phyloP scores from a whole-genome alignment of 2,888 invertebrate species.

The Perizoma flavofasciatum region DNA sequence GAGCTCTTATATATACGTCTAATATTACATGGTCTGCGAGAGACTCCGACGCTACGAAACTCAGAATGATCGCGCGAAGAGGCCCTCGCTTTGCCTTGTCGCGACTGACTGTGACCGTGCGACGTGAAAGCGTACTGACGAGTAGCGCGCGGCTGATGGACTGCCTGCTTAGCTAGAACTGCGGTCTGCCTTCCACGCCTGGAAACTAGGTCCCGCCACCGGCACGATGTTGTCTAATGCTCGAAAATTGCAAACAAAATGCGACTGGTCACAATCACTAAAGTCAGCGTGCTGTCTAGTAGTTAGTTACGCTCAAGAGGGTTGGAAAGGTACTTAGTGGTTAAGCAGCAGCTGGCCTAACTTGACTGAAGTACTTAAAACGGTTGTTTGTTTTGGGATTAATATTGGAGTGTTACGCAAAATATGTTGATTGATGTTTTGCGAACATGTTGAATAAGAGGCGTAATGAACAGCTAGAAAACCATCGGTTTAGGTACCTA shows the following conservation, averaged over 20 bases:
- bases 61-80: slow-evolving; percentile 33
- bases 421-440: neutral
- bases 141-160: no score
- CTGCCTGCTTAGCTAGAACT: slow-evolving; percentile 15
- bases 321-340: neutral
- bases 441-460: no score
- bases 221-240: slow-evolving; percentile 49
- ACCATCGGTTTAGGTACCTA: no score
- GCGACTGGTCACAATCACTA: slow-evolving; percentile 48
- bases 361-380: no score
- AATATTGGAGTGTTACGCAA: neutral
- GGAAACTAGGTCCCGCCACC: slow-evolving; percentile 41
- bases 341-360: no score
- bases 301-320: slow-evolving; percentile 4
- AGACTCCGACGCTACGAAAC: slow-evolving; percentile 39
- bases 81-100: slow-evolving; percentile 40
- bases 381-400: slow-evolving; percentile 1
- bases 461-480: no score
- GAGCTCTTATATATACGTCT: slow-evolving; percentile 46
- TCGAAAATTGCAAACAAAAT: slow-evolving; percentile 58
- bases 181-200: slow-evolving; percentile 31
- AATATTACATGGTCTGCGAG: slow-evolving; percentile 53
- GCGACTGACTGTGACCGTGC: slow-evolving; percentile 45
- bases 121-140: no score
- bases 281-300: slow-evolving; percentile 30